phyloP scores from a whole-genome alignment of 1,140 invertebrate species.

The Drosophila leontia region DNA sequence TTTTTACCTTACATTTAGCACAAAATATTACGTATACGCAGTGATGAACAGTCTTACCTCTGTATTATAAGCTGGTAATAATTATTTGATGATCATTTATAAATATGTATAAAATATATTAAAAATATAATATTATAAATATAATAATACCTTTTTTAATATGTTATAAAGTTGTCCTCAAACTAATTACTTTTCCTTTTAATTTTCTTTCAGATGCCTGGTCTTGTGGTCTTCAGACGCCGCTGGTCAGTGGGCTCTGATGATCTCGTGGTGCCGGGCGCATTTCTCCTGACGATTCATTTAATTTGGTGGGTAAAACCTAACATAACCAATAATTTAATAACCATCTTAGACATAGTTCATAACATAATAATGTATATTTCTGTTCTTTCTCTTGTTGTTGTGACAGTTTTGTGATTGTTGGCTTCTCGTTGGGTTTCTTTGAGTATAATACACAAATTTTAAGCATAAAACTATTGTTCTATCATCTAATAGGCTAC shows the following conservation, averaged over 20 bases:
- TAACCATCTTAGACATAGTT: background rate
- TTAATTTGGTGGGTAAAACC: constrained; percentile 89
- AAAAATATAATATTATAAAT: background rate
- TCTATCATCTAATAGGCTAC: constrained; percentile 91
- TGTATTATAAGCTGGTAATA: background rate
- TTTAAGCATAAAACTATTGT: constrained; percentile 87
- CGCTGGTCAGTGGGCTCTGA: constrained; percentile 96
- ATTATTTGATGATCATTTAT: background rate
- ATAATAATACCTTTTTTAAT: background rate
- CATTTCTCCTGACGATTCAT: constrained; percentile 91
- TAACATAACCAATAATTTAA: background rate
- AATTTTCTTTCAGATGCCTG: constrained; percentile 89
- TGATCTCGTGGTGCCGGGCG: constrained; percentile 93
- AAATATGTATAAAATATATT: background rate
- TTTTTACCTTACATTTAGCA: too few species aligned
- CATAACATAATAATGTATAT: constrained; percentile 2
- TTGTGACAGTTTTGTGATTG: constrained; percentile 75
- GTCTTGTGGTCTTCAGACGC: constrained; percentile 93
- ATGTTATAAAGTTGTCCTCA: background rate
- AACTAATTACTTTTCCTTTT: background rate
- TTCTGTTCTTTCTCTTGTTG: constrained; percentile 6
- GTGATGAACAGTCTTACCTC: background rate
- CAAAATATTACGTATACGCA: background rate
- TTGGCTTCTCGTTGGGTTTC: constrained; percentile 86
- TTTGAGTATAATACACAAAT: constrained; percentile 87